Conservation (phyloP, 2,797 vertebrate species). For the Eulemur mongoz region DNA sequence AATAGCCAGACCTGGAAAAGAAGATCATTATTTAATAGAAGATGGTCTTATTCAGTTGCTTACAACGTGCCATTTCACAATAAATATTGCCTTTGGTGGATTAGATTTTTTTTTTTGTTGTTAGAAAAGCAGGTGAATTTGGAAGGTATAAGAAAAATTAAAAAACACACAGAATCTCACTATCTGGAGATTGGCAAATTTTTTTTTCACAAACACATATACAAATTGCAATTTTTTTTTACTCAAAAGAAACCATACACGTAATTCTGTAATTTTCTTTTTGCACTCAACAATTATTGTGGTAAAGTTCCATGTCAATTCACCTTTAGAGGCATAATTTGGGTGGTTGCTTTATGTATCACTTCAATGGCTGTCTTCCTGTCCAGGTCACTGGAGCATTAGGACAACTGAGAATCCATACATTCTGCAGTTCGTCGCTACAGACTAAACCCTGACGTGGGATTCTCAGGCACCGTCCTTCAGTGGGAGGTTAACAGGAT, state of each 20-base stretch:
- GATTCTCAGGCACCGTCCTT: not conserved
- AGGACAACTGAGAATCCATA: not conserved
- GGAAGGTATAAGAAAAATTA: not conserved
- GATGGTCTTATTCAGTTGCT: not conserved
- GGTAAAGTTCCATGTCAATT: not conserved
- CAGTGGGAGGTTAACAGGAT: not conserved
- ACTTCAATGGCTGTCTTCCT: not conserved
- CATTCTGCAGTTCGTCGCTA: not conserved
- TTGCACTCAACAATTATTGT: not conserved
- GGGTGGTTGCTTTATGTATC: not conserved
- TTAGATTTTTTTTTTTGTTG: not conserved
- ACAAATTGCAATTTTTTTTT: not conserved
- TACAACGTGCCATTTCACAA: not conserved
- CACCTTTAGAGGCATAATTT: not conserved
- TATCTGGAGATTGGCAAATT: not conserved
- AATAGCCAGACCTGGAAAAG: not conserved
- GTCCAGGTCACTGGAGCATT: not conserved
- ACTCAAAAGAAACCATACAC: not conserved
- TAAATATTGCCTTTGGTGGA: not conserved
- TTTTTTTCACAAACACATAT: not conserved
- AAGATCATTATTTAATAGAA: not conserved
- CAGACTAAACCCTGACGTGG: not conserved
- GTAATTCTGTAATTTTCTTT: not conserved
- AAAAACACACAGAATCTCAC: not conserved
- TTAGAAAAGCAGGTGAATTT: slow-evolving; percentile 5